Percentiles rank a stretch among this genome's conserved stretches.
Evolutionary conservation across 1,140 invertebrate genomes (phyloP).

Genomic region (Aphelinus atriplicis): DNA sequence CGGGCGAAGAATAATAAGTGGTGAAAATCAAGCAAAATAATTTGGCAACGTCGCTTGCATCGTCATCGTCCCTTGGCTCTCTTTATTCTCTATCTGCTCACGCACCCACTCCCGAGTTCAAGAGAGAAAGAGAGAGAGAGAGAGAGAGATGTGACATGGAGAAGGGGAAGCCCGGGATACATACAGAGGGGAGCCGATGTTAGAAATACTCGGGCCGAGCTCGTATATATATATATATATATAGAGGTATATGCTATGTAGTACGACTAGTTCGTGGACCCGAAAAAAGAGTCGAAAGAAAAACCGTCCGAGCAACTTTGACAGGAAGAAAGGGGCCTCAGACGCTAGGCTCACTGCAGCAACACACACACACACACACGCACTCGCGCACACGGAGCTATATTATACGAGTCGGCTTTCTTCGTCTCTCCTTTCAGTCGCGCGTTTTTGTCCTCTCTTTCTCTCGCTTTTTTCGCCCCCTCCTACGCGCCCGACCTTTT

Average conservation of each 20-base stretch:
- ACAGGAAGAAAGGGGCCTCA: no score
- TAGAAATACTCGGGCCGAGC: slow-evolving; percentile 53
- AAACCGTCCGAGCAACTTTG: slow-evolving; percentile 16
- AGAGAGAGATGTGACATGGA: background rate
- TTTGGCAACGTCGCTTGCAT: slow-evolving; percentile 59
- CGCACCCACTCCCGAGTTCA: no score
- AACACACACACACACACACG: slow-evolving; percentile 7
- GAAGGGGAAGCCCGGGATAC: slow-evolving; percentile 24
- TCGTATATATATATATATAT: no score
- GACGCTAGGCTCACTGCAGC: slow-evolving; percentile 21
- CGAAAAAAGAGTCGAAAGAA: slow-evolving; percentile 48
- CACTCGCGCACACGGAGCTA: background rate
- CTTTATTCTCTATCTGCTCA: slow-evolving; percentile 1
- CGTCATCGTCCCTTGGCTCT: slow-evolving; percentile 29
- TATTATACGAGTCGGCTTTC: slow-evolving; percentile 26
- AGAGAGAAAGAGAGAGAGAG: no score
- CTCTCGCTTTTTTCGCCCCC: slow-evolving; percentile 33
- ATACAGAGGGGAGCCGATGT: slow-evolving; percentile 41
- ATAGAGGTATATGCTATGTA: slow-evolving; percentile 49
- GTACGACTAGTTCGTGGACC: slow-evolving; percentile 44
- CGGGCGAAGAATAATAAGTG: slow-evolving; percentile 30
- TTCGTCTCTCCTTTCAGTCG: slow-evolving; percentile 31
- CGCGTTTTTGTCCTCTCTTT: slow-evolving; percentile 40
- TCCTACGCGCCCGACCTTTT: slow-evolving; percentile 29
- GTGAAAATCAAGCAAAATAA: slow-evolving; percentile 53